Conservation (phyloP, 1,140 invertebrate genomes). For the Aphelenchoides besseyi region DNA sequence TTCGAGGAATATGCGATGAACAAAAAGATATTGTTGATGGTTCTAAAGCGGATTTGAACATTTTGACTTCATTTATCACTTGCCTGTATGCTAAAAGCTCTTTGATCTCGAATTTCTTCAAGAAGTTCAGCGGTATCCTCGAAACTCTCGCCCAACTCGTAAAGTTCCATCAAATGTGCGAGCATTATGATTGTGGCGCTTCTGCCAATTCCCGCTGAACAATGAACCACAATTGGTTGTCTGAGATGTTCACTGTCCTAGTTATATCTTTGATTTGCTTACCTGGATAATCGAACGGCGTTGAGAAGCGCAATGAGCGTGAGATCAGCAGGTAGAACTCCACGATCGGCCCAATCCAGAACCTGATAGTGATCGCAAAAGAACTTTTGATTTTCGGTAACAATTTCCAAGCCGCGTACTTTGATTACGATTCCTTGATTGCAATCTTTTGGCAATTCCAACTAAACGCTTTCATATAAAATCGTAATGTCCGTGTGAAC, state of each 20-base stretch:
- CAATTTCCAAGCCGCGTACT: not conserved
- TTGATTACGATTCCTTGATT: slow-evolving; percentile 5
- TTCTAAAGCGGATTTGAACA: not conserved
- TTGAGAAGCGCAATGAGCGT: slow-evolving; percentile 22
- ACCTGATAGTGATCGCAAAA: slow-evolving; percentile 7
- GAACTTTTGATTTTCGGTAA: not conserved
- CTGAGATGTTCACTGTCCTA: not conserved
- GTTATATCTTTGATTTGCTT: not conserved
- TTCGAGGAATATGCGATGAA: slow-evolving; percentile 7
- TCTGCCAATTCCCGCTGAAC: slow-evolving; percentile 31
- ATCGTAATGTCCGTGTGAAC: too few relatives aligned
- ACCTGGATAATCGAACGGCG: slow-evolving; percentile 6
- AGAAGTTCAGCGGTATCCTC: not conserved
- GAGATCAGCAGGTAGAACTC: slow-evolving; percentile 18
- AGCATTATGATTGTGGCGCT: slow-evolving; percentile 23
- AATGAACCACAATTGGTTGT: slow-evolving; percentile 27
- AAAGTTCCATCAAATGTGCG: not conserved
- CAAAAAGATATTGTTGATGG: not conserved
- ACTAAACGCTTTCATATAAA: too few relatives aligned
- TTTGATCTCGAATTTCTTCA: not conserved
- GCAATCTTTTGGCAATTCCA: slow-evolving; percentile 15
- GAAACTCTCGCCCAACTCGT: not conserved
- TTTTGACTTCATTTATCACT: not conserved
- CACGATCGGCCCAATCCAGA: slow-evolving; percentile 27
- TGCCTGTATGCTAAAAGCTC: not conserved